A percentile compares a stretch with the other conserved stretches of the same genome.
Conservation (phyloP, 2,113 vertebrate genomes). For the Dissostichus mawsoni region DNA sequence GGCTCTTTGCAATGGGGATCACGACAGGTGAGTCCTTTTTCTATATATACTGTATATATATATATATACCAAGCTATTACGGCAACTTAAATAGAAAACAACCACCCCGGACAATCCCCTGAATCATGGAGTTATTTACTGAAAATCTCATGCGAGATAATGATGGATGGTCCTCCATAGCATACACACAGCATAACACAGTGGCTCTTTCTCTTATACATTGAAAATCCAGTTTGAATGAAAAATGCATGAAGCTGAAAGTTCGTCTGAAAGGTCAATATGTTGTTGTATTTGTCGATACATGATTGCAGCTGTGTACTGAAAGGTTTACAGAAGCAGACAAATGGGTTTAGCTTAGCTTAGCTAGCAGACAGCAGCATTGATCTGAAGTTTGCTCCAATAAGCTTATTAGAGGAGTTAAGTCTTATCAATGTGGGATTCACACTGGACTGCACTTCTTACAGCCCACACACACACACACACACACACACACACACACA, state of each 20-base stretch:
- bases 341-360: slow-evolving; percentile 36
- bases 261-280: background rate
- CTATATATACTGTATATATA: too few relatives aligned
- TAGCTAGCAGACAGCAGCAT: slow-evolving; percentile 43
- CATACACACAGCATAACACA: background rate
- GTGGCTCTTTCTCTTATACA: background rate
- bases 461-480: slow-evolving; percentile 16
- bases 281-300: background rate
- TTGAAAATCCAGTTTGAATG: background rate
- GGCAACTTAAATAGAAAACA: background rate
- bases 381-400: slow-evolving; percentile 53
- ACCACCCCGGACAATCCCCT: background rate
- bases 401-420: slow-evolving; percentile 53
- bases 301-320: slow-evolving; percentile 3
- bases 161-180: background rate
- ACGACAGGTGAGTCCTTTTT: slow-evolving; percentile 85
- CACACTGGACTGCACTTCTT: slow-evolving; percentile 22
- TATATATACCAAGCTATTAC: background rate
- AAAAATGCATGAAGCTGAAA: slow-evolving; percentile 9
- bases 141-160: background rate
- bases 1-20: slow-evolving; percentile 94
- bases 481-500: slow-evolving; percentile 23
- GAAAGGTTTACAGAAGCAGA: slow-evolving; percentile 2
- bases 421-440: slow-evolving; percentile 59
- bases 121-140: slow-evolving; percentile 17